Conservation (phyloP, 2,113 vertebrate genomes). For the Cathartes aura region DNA sequence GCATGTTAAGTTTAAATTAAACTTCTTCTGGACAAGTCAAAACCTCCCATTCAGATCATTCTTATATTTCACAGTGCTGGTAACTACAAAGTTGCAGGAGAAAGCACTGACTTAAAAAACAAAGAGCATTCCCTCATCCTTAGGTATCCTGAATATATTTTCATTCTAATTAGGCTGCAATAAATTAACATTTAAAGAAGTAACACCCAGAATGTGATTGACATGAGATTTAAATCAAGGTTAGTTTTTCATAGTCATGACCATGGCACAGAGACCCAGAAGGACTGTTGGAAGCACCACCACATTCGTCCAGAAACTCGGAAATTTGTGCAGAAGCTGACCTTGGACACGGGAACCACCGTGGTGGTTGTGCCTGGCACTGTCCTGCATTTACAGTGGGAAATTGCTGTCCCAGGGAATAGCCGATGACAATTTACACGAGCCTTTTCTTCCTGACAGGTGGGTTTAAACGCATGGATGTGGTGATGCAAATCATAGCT, state of each 20-base stretch:
- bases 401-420: not conserved
- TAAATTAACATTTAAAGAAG: not conserved
- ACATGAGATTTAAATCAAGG: not conserved
- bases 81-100: not conserved
- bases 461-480: not conserved
- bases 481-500: not conserved
- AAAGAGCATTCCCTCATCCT: not conserved
- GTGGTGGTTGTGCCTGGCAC: not conserved
- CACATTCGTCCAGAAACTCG: not conserved
- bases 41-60: not conserved
- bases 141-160: not conserved
- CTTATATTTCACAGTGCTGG: not conserved
- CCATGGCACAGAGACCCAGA: not conserved
- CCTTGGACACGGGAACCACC: not conserved
- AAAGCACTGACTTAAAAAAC: not conserved
- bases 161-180: not conserved
- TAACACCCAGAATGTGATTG: not conserved
- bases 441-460: not conserved
- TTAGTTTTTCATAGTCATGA: not conserved
- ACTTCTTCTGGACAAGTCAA: not conserved
- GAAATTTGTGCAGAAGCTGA: not conserved
- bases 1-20: not conserved
- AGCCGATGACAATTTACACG: not conserved
- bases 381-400: not conserved
- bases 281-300: not conserved